phyloP scores from a whole-genome alignment of 2,888 invertebrate genomes.

The Nomada ruficornis region DNA sequence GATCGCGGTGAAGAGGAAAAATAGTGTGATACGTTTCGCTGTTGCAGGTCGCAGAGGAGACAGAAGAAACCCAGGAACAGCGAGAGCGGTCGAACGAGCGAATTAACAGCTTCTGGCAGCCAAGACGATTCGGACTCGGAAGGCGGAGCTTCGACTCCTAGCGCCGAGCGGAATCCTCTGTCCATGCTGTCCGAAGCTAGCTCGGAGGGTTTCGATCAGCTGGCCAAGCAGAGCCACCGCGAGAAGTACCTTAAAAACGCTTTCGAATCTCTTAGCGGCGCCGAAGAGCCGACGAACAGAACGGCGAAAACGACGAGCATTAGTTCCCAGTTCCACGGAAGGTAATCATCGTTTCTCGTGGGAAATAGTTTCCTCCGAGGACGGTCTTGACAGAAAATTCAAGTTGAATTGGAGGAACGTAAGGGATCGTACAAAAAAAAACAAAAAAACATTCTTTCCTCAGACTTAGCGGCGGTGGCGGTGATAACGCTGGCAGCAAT shows the following conservation, averaged over 20 bases:
- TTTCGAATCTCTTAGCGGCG: slow-evolving; percentile 90
- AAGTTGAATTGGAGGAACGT: too few species aligned
- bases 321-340: slow-evolving; percentile 84
- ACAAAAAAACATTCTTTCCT: neutral
- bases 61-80: slow-evolving; percentile 77
- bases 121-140: slow-evolving; percentile 89
- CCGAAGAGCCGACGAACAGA: slow-evolving; percentile 84
- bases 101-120: slow-evolving; percentile 85
- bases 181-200: slow-evolving; percentile 90
- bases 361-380: too few species aligned
- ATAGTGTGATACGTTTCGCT: neutral
- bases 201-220: slow-evolving; percentile 88
- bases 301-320: slow-evolving; percentile 80
- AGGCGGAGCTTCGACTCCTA: slow-evolving; percentile 90
- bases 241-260: slow-evolving; percentile 89
- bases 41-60: slow-evolving; percentile 78
- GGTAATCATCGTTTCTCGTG: slow-evolving; percentile 65
- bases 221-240: slow-evolving; percentile 85
- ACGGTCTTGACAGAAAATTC: too few species aligned
- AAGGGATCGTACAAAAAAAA: too few species aligned
- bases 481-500: slow-evolving; percentile 79
- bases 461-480: slow-evolving; percentile 64
- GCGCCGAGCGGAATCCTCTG: slow-evolving; percentile 90
- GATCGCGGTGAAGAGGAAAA: neutral
- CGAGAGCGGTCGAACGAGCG: slow-evolving; percentile 79